A percentile compares a stretch with the other conserved stretches of the same genome.
These are phyloP conservation scores for Scylla paramamosain DNA, from an alignment of 1,140 invertebrate species.

Conservation along the genomic window DNA sequence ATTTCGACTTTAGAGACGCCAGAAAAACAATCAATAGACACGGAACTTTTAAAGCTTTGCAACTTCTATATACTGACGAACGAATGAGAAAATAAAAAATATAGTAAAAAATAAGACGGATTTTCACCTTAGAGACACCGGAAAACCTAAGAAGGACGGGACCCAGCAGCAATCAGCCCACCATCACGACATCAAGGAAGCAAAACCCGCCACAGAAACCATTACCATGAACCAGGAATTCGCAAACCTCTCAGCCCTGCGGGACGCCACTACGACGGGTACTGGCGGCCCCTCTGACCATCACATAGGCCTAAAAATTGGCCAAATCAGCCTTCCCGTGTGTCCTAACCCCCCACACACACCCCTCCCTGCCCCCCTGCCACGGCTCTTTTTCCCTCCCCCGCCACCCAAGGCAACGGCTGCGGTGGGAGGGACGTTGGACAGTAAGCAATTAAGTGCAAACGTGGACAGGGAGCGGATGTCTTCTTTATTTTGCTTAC, in stretches of 20 bases:
- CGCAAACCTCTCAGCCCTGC: neutral
- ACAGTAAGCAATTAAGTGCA: neutral
- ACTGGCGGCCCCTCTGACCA: neutral
- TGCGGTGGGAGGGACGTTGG: neutral
- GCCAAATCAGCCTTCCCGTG: neutral
- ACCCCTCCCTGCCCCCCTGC: neutral
- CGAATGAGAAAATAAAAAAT: too few species aligned
- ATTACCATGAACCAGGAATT: neutral
- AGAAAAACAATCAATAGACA: too few species aligned
- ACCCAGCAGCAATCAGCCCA: too few species aligned
- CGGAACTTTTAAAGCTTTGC: too few species aligned
- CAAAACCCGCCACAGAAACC: too few species aligned
- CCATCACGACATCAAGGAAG: too few species aligned
- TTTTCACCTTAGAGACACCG: too few species aligned
- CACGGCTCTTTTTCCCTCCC: neutral
- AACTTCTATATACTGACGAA: too few species aligned
- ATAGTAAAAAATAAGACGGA: too few species aligned
- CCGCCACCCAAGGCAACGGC: neutral
- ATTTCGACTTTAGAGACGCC: too few species aligned
- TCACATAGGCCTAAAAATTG: neutral
- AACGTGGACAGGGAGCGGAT: neutral
- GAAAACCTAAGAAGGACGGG: too few species aligned
- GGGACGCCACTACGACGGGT: neutral
- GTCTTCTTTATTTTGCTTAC: too few species aligned
- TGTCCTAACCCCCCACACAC: neutral